phyloP scores from a whole-genome alignment of 2,888 invertebrate species.

The Toxonevra muliebris region DNA sequence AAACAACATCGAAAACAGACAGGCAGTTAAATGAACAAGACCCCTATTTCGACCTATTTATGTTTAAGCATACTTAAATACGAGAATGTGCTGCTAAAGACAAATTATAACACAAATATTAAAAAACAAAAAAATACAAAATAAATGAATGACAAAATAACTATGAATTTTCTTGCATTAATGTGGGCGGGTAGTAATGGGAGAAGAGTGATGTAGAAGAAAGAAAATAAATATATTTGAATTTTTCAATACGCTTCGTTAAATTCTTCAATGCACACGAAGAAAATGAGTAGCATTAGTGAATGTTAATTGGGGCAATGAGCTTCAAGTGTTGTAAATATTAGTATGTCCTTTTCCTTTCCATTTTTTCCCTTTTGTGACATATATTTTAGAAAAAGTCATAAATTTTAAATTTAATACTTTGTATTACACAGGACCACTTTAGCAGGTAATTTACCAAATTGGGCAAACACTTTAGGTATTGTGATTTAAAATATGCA shows the following conservation, averaged over 20 bases:
- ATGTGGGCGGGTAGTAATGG: too few species aligned
- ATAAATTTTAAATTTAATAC: constrained; percentile 2
- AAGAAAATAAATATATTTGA: background rate
- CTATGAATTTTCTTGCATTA: too few species aligned
- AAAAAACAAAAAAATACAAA: too few species aligned
- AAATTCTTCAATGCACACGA: background rate
- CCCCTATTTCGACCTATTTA: too few species aligned
- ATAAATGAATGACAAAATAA: too few species aligned
- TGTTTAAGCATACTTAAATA: background rate
- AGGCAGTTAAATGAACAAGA: too few species aligned
- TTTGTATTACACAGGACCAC: background rate
- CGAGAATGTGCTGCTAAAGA: constrained; percentile 10
- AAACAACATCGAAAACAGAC: too few species aligned
- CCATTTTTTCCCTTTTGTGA: background rate
- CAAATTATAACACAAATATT: constrained; percentile 13
- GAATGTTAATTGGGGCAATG: background rate
- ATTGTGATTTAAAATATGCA: too few species aligned
- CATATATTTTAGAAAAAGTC: background rate
- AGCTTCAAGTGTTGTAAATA: background rate
- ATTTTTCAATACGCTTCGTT: constrained; percentile 5
- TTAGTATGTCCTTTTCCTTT: background rate
- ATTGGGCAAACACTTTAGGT: too few species aligned
- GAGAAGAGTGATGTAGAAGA: background rate
- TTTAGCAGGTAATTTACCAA: too few species aligned
- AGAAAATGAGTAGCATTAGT: background rate